phyloP scores from a whole-genome alignment of 2,113 vertebrate genomes.

The Anolis sagrei region DNA sequence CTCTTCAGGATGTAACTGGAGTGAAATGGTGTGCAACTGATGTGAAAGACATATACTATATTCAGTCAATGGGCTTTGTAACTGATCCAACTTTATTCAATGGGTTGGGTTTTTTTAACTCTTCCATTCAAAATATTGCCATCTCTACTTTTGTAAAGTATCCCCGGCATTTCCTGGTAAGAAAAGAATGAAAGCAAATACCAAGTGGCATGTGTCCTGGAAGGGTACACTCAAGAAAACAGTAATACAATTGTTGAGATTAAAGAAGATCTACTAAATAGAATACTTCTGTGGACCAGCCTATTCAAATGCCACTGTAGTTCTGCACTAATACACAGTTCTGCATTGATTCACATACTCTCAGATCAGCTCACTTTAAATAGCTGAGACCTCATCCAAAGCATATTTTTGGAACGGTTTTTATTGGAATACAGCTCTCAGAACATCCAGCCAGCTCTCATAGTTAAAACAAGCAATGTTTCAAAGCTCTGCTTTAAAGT shows the following conservation, averaged over 20 bases:
- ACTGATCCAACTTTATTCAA: conserved; percentile 42
- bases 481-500: no score
- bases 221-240: conserved; percentile 15
- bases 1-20: conserved; percentile 74
- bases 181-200: conserved; percentile 22
- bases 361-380: neutral
- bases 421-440: neutral
- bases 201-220: conserved; percentile 5
- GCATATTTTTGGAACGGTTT: neutral
- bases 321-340: neutral
- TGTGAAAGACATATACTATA: conserved; percentile 68
- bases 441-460: no score
- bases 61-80: conserved; percentile 62
- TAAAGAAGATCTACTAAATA: neutral
- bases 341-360: neutral
- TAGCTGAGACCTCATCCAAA: neutral
- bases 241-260: conserved; percentile 41
- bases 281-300: neutral
- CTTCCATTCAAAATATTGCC: conserved; percentile 43
- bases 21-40: conserved; percentile 61
- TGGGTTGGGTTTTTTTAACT: neutral
- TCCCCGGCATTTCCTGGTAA: conserved; percentile 25
- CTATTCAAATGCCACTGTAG: neutral
- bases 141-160: conserved; percentile 48
- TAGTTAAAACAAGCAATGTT: no score